phyloP scores from a whole-genome alignment of 2,888 invertebrate species.

The Drosophila birchii region DNA sequence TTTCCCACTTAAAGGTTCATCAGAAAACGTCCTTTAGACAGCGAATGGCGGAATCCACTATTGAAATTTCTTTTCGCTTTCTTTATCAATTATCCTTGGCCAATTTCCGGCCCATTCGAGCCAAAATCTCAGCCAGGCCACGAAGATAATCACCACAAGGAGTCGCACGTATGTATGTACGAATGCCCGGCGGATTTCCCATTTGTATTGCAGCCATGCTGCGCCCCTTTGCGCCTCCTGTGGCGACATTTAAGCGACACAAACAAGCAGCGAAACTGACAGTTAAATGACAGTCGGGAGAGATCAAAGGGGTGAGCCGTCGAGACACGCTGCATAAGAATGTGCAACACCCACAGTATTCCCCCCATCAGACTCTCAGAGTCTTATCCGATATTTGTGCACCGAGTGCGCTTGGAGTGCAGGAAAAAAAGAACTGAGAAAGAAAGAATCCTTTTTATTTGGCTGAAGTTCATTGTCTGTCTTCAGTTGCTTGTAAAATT shows the following conservation, averaged over 20 bases:
- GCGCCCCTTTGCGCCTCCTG: slow-evolving; percentile 28
- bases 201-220: slow-evolving; percentile 33
- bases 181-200: slow-evolving; percentile 20
- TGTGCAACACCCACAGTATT: slow-evolving; percentile 45
- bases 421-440: not conserved
- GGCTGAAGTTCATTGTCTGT: slow-evolving; percentile 34
- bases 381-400: slow-evolving; percentile 51
- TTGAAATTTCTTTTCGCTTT: slow-evolving; percentile 1
- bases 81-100: slow-evolving; percentile 35
- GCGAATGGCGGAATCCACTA: not conserved
- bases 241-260: slow-evolving; percentile 70
- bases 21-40: too few species aligned
- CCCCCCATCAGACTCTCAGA: not conserved
- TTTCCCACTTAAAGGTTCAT: not conserved
- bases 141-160: slow-evolving; percentile 25
- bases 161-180: slow-evolving; percentile 14
- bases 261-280: slow-evolving; percentile 66
- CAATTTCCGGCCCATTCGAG: slow-evolving; percentile 13
- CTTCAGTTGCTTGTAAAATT: slow-evolving; percentile 53
- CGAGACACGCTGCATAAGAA: slow-evolving; percentile 47
- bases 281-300: slow-evolving; percentile 65
- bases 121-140: slow-evolving; percentile 7
- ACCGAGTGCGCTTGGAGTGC: slow-evolving; percentile 44
- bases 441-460: slow-evolving; percentile 1
- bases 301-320: slow-evolving; percentile 36